Evolutionary conservation across 2,888 invertebrate species (phyloP).

Genomic region (Catotricha subobsoleta): DNA sequence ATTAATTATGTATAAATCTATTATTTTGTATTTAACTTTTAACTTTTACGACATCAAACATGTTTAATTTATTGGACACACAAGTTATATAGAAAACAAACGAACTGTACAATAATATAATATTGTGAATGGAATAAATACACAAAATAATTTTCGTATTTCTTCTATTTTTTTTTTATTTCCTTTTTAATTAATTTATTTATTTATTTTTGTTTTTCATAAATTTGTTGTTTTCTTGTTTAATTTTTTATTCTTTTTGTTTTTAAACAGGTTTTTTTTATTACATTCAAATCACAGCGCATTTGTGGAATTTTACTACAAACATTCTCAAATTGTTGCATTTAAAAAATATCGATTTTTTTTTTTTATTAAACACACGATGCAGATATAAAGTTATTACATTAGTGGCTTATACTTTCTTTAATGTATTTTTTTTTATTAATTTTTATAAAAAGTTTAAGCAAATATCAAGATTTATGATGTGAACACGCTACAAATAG

Average conservation of each 20-base stretch:
- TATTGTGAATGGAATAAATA: too few relatives aligned
- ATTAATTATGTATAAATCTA: slow-evolving; percentile 6
- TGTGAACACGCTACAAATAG: too few relatives aligned
- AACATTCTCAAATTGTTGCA: too few relatives aligned
- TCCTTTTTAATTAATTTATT: slow-evolving; percentile 10
- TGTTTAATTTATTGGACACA: slow-evolving; percentile 11
- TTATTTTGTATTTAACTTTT: slow-evolving; percentile 11
- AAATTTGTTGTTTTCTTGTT: neutral
- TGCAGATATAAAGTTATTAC: too few relatives aligned
- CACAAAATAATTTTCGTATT: slow-evolving; percentile 13
- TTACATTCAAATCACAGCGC: slow-evolving; percentile 20
- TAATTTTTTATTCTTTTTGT: neutral
- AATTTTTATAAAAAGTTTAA: too few relatives aligned
- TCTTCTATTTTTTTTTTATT: slow-evolving; percentile 12
- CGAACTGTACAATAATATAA: slow-evolving; percentile 17
- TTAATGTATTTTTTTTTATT: too few relatives aligned
- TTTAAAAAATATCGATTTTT: too few relatives aligned
- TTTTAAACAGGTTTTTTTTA: slow-evolving; percentile 7
- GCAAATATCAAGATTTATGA: too few relatives aligned
- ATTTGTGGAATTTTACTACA: slow-evolving; percentile 16
- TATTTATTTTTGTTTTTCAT: neutral
- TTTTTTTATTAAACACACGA: too few relatives aligned
- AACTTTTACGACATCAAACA: slow-evolving; percentile 15
- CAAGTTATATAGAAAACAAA: slow-evolving; percentile 14
- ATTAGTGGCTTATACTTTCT: too few relatives aligned